Evolutionary conservation across 2,888 invertebrate species (phyloP).

Genomic region (Alcis repandata): DNA sequence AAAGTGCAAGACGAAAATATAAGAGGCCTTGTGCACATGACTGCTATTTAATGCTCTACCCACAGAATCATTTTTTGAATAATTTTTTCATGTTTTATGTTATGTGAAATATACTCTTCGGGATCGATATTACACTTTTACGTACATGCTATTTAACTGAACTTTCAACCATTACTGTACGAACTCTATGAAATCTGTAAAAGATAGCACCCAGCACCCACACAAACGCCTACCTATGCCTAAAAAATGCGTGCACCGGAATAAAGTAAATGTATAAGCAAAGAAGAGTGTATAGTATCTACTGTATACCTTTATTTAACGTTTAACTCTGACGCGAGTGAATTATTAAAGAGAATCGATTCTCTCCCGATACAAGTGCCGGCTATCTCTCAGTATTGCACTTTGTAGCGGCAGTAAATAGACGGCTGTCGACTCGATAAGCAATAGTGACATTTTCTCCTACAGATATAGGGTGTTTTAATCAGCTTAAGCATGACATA

Average conservation of each 20-base stretch:
- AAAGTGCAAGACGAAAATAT: conserved; percentile 9
- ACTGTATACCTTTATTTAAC: conserved; percentile 20
- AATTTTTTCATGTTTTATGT: too few relatives aligned
- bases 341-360: conserved; percentile 39
- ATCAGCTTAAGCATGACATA: conserved; percentile 20
- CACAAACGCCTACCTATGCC: neutral
- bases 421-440: conserved; percentile 43
- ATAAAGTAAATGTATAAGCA: conserved; percentile 23
- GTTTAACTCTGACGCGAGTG: conserved; percentile 20
- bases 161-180: neutral
- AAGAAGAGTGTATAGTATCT: too few relatives aligned
- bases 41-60: neutral
- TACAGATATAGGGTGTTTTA: conserved; percentile 17
- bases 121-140: too few relatives aligned
- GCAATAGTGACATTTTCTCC: conserved; percentile 28
- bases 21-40: neutral
- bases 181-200: neutral
- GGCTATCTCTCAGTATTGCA: conserved; percentile 36
- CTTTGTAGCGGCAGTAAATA: conserved; percentile 41
- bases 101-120: too few relatives aligned
- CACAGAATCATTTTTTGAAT: too few relatives aligned
- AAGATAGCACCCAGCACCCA: neutral
- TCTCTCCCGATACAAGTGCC: conserved; percentile 29
- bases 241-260: neutral
- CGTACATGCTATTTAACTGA: too few relatives aligned